Conservation (phyloP, 2,113 vertebrate species). For the Anhinga rufa region DNA sequence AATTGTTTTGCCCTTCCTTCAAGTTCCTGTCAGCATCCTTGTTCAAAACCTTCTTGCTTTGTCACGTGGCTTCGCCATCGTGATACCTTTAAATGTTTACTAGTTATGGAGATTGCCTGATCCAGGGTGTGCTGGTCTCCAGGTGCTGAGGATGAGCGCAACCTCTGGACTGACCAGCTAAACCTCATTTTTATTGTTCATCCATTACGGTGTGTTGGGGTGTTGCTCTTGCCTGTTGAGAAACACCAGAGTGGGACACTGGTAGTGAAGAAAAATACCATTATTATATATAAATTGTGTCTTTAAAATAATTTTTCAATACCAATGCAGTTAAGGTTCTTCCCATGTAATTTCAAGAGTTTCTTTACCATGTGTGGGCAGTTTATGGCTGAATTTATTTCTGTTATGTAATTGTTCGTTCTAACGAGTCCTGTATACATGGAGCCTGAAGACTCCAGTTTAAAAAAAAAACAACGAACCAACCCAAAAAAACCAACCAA, state of each 20-base stretch:
- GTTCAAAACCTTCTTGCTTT: background rate
- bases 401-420: background rate
- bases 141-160: background rate
- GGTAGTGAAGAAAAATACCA: background rate
- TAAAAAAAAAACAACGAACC: background rate
- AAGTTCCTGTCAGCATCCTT: background rate
- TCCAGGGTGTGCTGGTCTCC: background rate
- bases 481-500: no score
- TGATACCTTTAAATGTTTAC: background rate
- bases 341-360: background rate
- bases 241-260: background rate
- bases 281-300: background rate
- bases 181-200: background rate
- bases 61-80: fast-evolving
- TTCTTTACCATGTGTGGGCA: background rate
- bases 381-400: background rate
- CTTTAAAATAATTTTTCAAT: background rate
- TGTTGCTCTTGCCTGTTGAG: background rate
- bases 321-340: background rate
- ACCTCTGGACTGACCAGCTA: background rate
- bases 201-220: fast-evolving
- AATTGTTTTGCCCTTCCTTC: background rate
- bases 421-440: fast-evolving
- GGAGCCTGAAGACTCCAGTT: background rate
- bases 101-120: background rate